These are phyloP conservation scores for Clarias pachynema DNA, from an alignment of 2,797 vertebrate species.

Conservation along the genomic window DNA sequence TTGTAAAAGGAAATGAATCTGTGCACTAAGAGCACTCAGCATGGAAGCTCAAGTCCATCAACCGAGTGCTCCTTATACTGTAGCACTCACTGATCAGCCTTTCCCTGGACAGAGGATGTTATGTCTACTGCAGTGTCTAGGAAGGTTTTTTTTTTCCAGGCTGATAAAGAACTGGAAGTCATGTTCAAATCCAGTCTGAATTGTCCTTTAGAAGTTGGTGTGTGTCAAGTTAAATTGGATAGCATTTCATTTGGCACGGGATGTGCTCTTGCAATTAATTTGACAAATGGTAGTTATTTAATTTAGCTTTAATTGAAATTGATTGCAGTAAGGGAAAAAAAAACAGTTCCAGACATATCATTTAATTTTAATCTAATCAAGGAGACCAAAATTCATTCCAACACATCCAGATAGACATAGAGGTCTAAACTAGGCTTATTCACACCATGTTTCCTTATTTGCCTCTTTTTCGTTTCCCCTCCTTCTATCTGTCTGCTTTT, in stretches of 20 bases:
- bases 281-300: not conserved
- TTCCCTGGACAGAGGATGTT: constrained; percentile 1
- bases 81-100: not conserved
- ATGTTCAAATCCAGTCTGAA: not conserved
- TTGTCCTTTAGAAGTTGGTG: not conserved
- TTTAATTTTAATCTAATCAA: not conserved
- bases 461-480: constrained; percentile 28
- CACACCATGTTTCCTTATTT: constrained; percentile 9
- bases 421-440: not conserved
- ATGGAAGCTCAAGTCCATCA: constrained; percentile 8
- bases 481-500: constrained; percentile 34
- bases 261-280: not conserved
- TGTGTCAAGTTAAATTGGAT: not conserved
- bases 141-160: not conserved
- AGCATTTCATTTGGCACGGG: not conserved
- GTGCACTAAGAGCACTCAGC: not conserved
- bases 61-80: not conserved
- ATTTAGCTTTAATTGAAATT: not conserved
- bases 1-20: not conserved
- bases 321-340: not conserved
- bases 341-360: not conserved
- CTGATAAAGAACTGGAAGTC: not conserved
- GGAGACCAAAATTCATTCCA: not conserved
- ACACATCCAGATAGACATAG: not conserved
- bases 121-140: constrained; percentile 2